phyloP scores from a whole-genome alignment of 2,113 vertebrate species.

The Promerops cafer region DNA sequence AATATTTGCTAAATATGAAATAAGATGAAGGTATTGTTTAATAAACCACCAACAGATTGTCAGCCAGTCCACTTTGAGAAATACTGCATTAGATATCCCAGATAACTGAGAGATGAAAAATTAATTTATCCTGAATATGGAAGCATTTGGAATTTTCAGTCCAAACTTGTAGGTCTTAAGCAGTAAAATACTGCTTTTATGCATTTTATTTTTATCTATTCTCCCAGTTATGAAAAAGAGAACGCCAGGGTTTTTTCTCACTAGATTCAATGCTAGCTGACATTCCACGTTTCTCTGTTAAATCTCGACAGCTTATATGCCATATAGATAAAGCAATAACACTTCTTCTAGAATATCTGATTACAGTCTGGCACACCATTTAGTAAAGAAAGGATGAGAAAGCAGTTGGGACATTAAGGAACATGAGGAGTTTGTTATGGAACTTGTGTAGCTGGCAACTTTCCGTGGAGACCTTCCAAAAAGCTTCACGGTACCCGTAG shows the following conservation, averaged over 20 bases:
- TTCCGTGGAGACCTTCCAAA: neutral
- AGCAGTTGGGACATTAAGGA: constrained; percentile 14
- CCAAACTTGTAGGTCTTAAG: neutral
- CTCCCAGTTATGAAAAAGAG: neutral
- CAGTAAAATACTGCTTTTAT: neutral
- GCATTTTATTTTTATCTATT: neutral
- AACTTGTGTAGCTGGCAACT: neutral
- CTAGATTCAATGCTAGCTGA: neutral
- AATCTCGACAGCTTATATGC: neutral
- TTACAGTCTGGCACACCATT: neutral
- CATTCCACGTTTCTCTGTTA: neutral
- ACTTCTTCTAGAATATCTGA: neutral
- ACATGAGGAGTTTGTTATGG: neutral
- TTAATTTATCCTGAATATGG: neutral
- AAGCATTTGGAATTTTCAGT: neutral
- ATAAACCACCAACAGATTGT: neutral
- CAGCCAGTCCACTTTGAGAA: constrained; percentile 35
- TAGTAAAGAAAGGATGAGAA: neutral
- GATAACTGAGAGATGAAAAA: neutral
- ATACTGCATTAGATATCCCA: neutral
- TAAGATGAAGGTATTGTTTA: constrained; percentile 5
- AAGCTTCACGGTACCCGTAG: accelerated
- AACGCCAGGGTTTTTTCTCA: neutral
- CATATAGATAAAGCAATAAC: neutral
- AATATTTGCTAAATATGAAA: constrained; percentile 45